Evolutionary conservation across 2,797 vertebrate genomes (phyloP).

Genomic region (Galagoides demidoff): DNA sequence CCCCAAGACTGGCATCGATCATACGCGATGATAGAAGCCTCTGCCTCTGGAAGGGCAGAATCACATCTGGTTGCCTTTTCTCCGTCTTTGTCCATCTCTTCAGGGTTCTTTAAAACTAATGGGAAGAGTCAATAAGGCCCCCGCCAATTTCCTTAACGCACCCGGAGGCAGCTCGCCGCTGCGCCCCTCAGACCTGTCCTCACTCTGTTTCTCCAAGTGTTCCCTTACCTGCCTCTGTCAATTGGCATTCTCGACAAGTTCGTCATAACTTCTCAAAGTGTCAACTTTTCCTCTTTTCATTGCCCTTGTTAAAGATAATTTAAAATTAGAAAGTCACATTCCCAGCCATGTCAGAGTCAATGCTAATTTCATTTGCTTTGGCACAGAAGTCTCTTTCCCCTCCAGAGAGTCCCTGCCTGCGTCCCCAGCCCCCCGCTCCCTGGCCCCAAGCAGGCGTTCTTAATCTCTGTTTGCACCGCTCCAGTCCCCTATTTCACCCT

Average conservation of each 20-base stretch:
- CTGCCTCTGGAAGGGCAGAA: conserved; percentile 46
- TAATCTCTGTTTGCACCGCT: neutral
- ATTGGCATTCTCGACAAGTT: conserved; percentile 72
- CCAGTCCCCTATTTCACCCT: neutral
- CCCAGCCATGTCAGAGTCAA: conserved; percentile 62
- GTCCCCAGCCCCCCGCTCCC: neutral
- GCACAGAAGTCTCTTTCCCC: conserved; percentile 14
- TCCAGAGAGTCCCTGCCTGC: neutral
- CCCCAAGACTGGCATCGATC: neutral
- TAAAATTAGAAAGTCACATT: conserved; percentile 77
- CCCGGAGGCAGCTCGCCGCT: neutral
- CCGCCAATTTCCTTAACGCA: neutral
- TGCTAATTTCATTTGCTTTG: conserved; percentile 54
- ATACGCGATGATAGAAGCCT: neutral
- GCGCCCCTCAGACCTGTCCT: conserved; percentile 60
- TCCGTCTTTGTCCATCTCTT: conserved; percentile 62
- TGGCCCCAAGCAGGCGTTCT: neutral
- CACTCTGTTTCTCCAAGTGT: conserved; percentile 36
- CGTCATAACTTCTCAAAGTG: conserved; percentile 69
- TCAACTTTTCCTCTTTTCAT: conserved; percentile 72
- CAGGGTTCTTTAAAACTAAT: conserved; percentile 69
- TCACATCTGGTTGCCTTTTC: conserved; percentile 51
- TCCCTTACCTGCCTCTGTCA: conserved; percentile 76
- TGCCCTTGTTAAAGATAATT: conserved; percentile 80
- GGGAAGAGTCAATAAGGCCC: conserved; percentile 51